These are phyloP conservation scores for Diachasma alloeum DNA, from an alignment of 1,140 invertebrate genomes.

Conservation along the genomic window DNA sequence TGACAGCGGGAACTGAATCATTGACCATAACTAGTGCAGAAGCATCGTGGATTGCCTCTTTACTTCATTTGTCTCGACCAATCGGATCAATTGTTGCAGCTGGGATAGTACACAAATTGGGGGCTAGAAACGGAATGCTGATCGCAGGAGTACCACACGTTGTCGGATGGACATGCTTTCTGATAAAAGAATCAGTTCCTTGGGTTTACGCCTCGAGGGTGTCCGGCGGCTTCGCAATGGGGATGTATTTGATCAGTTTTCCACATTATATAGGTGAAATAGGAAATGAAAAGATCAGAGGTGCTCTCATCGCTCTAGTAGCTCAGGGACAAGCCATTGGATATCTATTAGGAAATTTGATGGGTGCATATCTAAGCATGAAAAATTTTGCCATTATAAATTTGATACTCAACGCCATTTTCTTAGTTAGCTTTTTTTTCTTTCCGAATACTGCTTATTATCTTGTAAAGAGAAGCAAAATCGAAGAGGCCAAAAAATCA, in stretches of 20 bases:
- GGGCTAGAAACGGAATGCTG: conserved; percentile 72
- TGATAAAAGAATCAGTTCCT: conserved; percentile 61
- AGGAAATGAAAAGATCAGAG: conserved; percentile 71
- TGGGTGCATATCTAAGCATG: conserved; percentile 70
- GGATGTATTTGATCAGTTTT: conserved; percentile 71
- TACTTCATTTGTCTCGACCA: conserved; percentile 63
- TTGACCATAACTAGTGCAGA: conserved; percentile 67
- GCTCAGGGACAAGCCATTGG: conserved; percentile 62
- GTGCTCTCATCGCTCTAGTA: conserved; percentile 71
- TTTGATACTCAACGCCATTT: conserved; percentile 66
- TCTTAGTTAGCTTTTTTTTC: conserved; percentile 69
- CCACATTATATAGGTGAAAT: conserved; percentile 75
- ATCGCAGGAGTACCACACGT: conserved; percentile 69
- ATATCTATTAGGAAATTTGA: conserved; percentile 73
- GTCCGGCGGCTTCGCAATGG: conserved; percentile 71
- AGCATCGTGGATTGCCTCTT: conserved; percentile 72
- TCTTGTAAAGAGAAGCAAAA: conserved; percentile 67
- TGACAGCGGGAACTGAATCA: conserved; percentile 58
- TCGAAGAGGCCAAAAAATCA: conserved; percentile 65
- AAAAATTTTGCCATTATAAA: conserved; percentile 69
- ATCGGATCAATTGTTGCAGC: conserved; percentile 55
- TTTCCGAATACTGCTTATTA: conserved; percentile 81
- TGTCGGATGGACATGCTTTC: conserved; percentile 71
- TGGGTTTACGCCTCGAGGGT: conserved; percentile 66
- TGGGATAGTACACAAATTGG: conserved; percentile 63